Evolutionary conservation across 2,888 invertebrate genomes (phyloP).

Genomic region (Pantelozetes paolii): DNA sequence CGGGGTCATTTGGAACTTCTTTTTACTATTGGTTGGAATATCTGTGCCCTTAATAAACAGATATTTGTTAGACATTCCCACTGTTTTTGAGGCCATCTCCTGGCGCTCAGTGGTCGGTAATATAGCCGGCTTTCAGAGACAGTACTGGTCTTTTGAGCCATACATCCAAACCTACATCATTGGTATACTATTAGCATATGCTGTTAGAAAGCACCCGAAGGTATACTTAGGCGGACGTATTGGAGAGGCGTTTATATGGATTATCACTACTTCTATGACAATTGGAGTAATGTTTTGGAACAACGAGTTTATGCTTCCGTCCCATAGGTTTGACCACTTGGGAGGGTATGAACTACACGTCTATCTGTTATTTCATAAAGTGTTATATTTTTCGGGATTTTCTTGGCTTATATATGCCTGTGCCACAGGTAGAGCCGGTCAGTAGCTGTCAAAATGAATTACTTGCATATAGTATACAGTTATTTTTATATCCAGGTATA

Average conservation of each 20-base stretch:
- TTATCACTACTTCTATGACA: neutral
- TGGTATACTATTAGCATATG: neutral
- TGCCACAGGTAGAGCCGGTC: neutral
- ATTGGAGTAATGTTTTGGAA: neutral
- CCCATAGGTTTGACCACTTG: neutral
- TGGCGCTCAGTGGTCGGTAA: neutral
- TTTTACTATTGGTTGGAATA: conserved; percentile 1
- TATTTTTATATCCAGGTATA: too few species aligned
- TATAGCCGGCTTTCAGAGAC: neutral
- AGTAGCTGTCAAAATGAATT: too few species aligned
- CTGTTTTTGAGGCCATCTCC: neutral
- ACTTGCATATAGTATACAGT: too few species aligned
- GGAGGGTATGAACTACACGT: neutral
- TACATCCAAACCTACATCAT: neutral
- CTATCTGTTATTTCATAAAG: neutral
- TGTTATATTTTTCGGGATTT: neutral
- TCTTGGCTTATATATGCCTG: neutral
- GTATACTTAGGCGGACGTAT: neutral
- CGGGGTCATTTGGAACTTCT: neutral
- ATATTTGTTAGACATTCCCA: neutral
- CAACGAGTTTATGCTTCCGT: neutral
- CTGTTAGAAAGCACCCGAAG: neutral
- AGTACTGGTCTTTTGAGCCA: neutral
- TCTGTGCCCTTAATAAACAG: neutral
- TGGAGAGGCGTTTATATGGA: neutral